These are phyloP conservation scores for Aphelinus certus DNA, from an alignment of 1,140 invertebrate genomes.

Conservation along the genomic window DNA sequence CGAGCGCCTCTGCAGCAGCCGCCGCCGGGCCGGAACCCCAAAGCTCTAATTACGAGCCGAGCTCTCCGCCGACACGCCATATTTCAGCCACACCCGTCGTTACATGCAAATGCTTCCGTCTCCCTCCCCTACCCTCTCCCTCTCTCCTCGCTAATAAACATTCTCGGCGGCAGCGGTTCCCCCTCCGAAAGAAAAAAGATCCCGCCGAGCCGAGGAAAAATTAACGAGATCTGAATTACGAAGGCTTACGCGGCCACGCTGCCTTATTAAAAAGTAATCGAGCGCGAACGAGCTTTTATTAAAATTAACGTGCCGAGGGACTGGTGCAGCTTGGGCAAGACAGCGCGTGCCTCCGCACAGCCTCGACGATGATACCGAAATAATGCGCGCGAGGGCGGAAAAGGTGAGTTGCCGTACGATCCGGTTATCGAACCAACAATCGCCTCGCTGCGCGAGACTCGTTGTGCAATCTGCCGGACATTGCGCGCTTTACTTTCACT, in stretches of 20 bases:
- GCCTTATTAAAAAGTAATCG: slow-evolving; percentile 41
- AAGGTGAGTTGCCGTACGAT: not conserved
- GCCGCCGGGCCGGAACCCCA: slow-evolving; percentile 48
- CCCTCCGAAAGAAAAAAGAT: slow-evolving; percentile 16
- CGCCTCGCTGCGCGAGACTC: no score
- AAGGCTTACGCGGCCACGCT: slow-evolving; percentile 1
- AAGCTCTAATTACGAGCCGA: slow-evolving; percentile 63
- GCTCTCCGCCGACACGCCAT: slow-evolving; percentile 44
- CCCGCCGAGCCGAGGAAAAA: slow-evolving; percentile 13
- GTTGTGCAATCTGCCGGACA: no score
- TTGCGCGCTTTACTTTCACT: no score
- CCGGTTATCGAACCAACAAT: no score
- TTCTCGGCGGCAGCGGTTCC: slow-evolving; percentile 39
- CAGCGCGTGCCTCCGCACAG: no score
- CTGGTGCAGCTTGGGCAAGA: no score
- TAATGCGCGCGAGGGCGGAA: not conserved
- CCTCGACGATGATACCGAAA: not conserved
- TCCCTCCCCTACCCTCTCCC: not conserved
- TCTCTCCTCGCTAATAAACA: slow-evolving; percentile 60
- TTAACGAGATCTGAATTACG: slow-evolving; percentile 33
- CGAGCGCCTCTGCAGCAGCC: not conserved
- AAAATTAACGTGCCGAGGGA: slow-evolving; percentile 27
- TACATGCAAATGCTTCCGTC: slow-evolving; percentile 65
- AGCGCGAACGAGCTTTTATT: slow-evolving; percentile 39
- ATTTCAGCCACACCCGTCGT: slow-evolving; percentile 55